Base-by-base conservation (phyloP, 1,140 invertebrate genomes). In the Habropoda laboriosa region DNA sequence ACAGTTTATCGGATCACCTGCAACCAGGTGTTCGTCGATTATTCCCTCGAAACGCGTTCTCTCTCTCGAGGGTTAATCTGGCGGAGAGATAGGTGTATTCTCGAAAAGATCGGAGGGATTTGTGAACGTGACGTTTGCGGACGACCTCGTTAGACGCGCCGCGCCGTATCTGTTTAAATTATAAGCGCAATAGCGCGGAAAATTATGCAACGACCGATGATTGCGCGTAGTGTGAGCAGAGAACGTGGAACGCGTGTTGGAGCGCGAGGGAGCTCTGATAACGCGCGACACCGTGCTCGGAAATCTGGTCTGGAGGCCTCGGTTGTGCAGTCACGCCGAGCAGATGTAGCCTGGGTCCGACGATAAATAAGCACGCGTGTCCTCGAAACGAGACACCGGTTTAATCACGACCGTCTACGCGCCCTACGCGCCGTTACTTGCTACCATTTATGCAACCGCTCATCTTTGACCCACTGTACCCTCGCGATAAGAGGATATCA, bases 1-100 rank as follows among this genome's bases (percentile, higher is more conserved):
- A 91, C 97, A 97, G 70, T 95, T 95, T 87, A 98, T 98, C 27
- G 97, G 96, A 86, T 97, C 96, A 90, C 96, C 97, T 97, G 90
- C 7, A 61, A 94, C 92, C 66, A 86, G n/a, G n/a, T n/a, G n/a
- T n/a, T 63, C 27, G 27, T 53, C 35, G 24, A 79, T 76, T 53
- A 30, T 40, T 21, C 30, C 1, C 42, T 80, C 45, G 7, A 4
- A 7, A 60, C 32, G 4, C 10, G 16, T 32, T 21, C n/a, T 24
- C 12, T 27, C 55, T 5, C 0, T n/a, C 55, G 7, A 45, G 13
- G 2, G 42, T 45, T 45, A 12, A 12, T 18, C 35, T 13, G 16
- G 13, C 57, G 1, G 30, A 58, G 27, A 30, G n/a, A n/a, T n/a
- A n/a, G n/a, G n/a, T 58, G 1, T 5, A 18, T 66, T 47, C 27